phyloP scores from a whole-genome alignment of 2,113 vertebrate genomes.

The Chaenogobius annularis region DNA sequence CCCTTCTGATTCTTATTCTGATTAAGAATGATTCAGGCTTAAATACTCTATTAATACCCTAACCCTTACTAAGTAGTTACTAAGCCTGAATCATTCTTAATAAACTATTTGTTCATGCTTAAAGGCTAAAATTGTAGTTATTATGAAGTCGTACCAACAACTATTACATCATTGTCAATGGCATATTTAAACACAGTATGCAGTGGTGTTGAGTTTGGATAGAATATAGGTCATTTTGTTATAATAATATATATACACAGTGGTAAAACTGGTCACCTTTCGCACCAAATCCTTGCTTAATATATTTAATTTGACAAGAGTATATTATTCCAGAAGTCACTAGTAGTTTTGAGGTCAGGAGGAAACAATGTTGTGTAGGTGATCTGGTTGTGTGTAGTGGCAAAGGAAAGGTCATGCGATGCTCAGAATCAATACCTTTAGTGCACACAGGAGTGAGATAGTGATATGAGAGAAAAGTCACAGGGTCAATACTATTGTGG shows the following conservation, averaged over 20 bases:
- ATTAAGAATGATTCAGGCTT: too few species aligned
- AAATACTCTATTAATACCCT: too few species aligned
- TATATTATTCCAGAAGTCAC: neutral
- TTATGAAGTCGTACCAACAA: too few species aligned
- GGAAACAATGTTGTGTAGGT: neutral
- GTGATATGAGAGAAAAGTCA: conserved; percentile 28
- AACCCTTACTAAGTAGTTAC: too few species aligned
- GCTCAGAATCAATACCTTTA: conserved; percentile 22
- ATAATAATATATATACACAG: neutral
- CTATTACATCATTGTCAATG: neutral
- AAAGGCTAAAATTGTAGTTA: too few species aligned
- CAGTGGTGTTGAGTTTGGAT: neutral
- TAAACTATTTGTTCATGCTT: too few species aligned
- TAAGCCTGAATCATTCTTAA: too few species aligned
- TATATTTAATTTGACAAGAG: neutral
- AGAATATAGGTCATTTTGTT: neutral
- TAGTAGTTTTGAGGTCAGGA: neutral
- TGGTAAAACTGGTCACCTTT: neutral
- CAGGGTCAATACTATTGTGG: neutral
- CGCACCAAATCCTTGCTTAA: neutral
- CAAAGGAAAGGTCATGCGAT: conserved; percentile 17
- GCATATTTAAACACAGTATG: neutral
- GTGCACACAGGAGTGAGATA: conserved; percentile 1
- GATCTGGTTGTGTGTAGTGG: conserved; percentile 9
- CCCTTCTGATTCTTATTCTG: too few species aligned